A percentile compares a stretch with the other conserved stretches of the same genome.
Evolutionary conservation across 2,797 vertebrate species (phyloP).

Genomic region (Takifugu ocellatus): DNA sequence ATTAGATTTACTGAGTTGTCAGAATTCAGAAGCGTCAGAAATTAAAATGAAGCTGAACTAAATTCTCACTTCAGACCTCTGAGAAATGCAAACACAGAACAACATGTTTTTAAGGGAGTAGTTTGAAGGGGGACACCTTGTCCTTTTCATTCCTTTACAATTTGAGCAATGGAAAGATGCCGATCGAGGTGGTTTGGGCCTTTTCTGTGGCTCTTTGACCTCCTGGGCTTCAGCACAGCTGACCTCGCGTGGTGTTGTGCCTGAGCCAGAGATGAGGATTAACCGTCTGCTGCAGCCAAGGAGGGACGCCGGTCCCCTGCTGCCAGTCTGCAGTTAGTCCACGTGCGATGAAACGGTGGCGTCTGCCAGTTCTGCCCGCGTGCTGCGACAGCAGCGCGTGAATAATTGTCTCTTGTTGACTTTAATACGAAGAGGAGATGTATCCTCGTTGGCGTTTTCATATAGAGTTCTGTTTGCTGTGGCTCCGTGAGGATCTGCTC

Average conservation of each 20-base stretch:
- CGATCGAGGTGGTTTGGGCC: constrained; percentile 13
- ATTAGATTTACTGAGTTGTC: too few species aligned
- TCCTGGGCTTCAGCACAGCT: constrained; percentile 26
- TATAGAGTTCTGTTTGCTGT: background rate
- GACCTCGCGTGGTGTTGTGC: constrained; percentile 52
- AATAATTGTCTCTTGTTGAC: too few species aligned
- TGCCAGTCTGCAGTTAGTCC: constrained; percentile 49
- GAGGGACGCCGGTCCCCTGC: constrained; percentile 35
- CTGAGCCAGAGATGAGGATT: constrained; percentile 58
- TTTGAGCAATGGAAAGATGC: constrained; percentile 9
- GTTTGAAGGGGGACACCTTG: background rate
- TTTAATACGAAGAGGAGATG: background rate
- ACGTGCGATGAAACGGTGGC: constrained; percentile 43
- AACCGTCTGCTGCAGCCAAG: constrained; percentile 42
- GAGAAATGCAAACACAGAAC: background rate
- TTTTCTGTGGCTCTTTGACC: constrained; percentile 25
- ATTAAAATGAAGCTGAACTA: background rate
- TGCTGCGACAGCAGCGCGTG: constrained; percentile 6
- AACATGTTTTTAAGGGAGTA: constrained; percentile 24
- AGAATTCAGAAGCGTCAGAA: background rate
- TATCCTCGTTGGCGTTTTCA: background rate
- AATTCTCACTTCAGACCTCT: background rate
- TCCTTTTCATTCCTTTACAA: constrained; percentile 2
- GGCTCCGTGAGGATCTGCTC: background rate
- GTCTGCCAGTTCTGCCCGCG: constrained; percentile 10